Evolutionary conservation across 2,888 invertebrate species (phyloP), one percentile per base, ranked within the genome.

Genomic region (Notodonta dromedarius): DNA sequence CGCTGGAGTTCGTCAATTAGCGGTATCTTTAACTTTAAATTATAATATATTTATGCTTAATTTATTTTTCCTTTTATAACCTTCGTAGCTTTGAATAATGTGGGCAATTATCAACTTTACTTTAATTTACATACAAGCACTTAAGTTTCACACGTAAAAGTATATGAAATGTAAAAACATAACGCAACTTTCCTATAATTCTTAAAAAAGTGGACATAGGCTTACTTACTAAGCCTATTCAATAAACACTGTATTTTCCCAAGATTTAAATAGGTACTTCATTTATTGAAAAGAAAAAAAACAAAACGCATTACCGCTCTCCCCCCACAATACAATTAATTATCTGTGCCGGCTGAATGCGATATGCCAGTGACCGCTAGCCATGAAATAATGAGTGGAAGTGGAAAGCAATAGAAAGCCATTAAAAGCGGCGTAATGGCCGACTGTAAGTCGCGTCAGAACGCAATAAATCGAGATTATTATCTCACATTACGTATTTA

Each of bases 391-490:
- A 78, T 77, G 71, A 74, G 63, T 72, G 61, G 76, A 71, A 74
- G 63, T 72, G 61, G 76, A 75, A 72, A 71, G 70, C 69, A 66
- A 70, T 77, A 76, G 79, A 79, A 76, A 78, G 78, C 74, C 73
- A 77, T 79, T 78, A 79, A 67, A 70, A 16, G 54, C 24, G 13
- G 12, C 16, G 70, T 64, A 72, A 75, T 67, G 74, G 65, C 62
- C 59, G 65, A 62, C 62, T 60, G 66, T 70, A 73, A 69, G 54
- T 62, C 62, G 70, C 57, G 16, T 59, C 61, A 67, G 73, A 70
- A 68, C 66, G 74, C 58, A 65, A 74, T 73, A 71, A 74, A 73
- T 73, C 61, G 59, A 70, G 76, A 74, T 73, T 68, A 66, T 61
- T 67, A 76, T 78, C 69, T 67, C 56, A 58, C 62, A 56, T 46